These are phyloP conservation scores for Lydus trimaculatus DNA, from an alignment of 2,888 invertebrate species.

Conservation along the genomic window DNA sequence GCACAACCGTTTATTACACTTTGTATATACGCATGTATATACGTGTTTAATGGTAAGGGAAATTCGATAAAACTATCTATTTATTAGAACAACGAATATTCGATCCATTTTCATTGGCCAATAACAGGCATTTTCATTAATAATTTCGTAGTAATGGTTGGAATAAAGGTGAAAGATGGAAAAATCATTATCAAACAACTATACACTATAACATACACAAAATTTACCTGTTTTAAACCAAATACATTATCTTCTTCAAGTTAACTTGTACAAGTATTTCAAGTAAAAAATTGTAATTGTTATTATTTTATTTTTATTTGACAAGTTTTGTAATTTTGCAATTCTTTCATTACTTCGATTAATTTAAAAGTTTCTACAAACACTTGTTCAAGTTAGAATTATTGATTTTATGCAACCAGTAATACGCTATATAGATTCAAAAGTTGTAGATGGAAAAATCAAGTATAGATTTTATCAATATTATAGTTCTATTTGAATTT, in stretches of 20 bases:
- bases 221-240: no score
- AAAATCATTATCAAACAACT: not conserved
- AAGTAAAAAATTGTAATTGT: no score
- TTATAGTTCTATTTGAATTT: no score
- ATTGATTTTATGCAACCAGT: not conserved
- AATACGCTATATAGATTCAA: no score
- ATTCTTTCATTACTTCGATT: no score
- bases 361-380: no score
- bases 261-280: no score
- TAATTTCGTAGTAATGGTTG: not conserved
- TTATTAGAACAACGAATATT: conserved; percentile 11
- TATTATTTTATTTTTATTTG: no score
- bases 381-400: no score
- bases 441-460: no score
- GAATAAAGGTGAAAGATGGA: not conserved
- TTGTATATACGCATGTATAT: conserved; percentile 12
- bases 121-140: conserved; percentile 18
- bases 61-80: conserved; percentile 20
- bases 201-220: not conserved
- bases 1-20: conserved; percentile 3
- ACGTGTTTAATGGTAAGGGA: conserved; percentile 14
- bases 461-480: not conserved
- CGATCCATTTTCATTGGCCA: conserved; percentile 25
- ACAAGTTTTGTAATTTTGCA: no score
- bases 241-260: no score